Conservation (phyloP, 2,888 invertebrate species). For the Cataglyphis albicans region DNA sequence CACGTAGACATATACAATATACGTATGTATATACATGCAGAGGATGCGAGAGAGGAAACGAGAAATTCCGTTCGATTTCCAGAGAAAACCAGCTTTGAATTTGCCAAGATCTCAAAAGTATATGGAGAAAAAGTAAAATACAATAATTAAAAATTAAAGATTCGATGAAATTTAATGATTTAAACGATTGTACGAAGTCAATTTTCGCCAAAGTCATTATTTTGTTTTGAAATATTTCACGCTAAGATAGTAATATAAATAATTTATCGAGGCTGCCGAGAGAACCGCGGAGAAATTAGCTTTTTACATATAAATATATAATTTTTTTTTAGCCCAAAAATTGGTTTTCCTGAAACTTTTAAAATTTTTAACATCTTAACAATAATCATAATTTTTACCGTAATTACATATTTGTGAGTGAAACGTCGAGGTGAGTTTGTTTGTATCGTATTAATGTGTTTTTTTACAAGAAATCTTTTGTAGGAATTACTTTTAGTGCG, state of each 20-base stretch:
- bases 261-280: background rate
- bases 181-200: background rate
- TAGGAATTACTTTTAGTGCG: slow-evolving; percentile 38
- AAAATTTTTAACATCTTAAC: background rate
- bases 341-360: background rate
- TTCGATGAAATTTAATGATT: background rate
- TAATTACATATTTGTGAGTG: background rate
- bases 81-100: background rate
- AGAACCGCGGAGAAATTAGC: too few species aligned
- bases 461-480: slow-evolving; percentile 34
- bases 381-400: background rate
- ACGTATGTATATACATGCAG: background rate
- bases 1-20: background rate
- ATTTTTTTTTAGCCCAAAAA: background rate
- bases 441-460: background rate
- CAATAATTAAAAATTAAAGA: slow-evolving; percentile 19
- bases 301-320: too few species aligned
- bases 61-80: slow-evolving; percentile 26
- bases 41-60: background rate
- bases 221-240: background rate
- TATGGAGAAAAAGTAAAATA: background rate
- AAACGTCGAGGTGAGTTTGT: slow-evolving; percentile 3
- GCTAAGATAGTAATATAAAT: background rate
- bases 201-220: background rate
- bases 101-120: slow-evolving; percentile 11